Evolutionary conservation across 2,797 vertebrate species (phyloP).

Genomic region (Lagodon rhomboides): DNA sequence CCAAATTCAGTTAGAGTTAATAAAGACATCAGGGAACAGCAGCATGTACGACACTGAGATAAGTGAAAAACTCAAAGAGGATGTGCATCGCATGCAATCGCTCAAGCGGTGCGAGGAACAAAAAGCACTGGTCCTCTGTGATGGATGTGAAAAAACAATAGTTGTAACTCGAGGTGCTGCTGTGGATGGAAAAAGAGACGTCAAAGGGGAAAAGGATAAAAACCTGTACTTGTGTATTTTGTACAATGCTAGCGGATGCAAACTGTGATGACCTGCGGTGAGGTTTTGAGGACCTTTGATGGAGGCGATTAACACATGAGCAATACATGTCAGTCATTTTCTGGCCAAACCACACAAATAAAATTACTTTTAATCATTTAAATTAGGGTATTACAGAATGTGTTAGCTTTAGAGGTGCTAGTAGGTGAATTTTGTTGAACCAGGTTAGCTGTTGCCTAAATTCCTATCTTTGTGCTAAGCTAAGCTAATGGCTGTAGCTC

Average conservation of each 20-base stretch:
- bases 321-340: neutral
- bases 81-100: neutral
- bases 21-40: neutral
- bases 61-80: neutral
- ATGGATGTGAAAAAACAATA: slow-evolving; percentile 1
- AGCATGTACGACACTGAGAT: neutral
- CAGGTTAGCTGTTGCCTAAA: too few species aligned
- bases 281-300: too few species aligned
- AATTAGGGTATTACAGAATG: neutral
- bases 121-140: neutral
- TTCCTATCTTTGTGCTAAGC: neutral
- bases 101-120: slow-evolving; percentile 6
- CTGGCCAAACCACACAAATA: neutral
- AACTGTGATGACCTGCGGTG: neutral
- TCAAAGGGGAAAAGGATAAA: neutral
- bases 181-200: slow-evolving; percentile 10
- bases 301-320: too few species aligned
- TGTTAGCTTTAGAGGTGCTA: neutral
- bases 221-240: neutral
- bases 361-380: neutral
- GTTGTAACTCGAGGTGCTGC: neutral
- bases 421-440: too few species aligned
- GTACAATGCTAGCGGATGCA: neutral
- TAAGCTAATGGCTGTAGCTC: neutral
- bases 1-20: neutral